phyloP scores from a whole-genome alignment of 64 coral and sea anemone species.

The Actinia equina region DNA sequence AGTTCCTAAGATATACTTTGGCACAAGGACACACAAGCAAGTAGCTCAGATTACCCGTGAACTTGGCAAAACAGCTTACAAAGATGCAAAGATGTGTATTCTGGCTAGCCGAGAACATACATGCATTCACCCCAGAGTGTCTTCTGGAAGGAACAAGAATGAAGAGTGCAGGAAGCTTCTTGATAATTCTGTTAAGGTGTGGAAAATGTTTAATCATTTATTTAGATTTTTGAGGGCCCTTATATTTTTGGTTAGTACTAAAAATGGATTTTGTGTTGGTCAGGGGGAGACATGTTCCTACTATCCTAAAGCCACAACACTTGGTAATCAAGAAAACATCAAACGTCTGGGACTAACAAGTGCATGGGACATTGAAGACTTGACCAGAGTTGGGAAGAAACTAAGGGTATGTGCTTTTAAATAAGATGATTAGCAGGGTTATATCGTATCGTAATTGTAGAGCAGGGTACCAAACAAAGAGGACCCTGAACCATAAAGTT shows the following conservation, averaged over 20 bases:
- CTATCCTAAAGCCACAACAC: slow-evolving; percentile 42
- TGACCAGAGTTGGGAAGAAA: slow-evolving; percentile 73
- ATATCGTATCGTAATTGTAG: too few species aligned
- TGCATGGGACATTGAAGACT: slow-evolving; percentile 94
- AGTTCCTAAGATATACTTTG: slow-evolving; percentile 94
- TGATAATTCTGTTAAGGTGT: slow-evolving; percentile 54
- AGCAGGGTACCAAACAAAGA: too few species aligned
- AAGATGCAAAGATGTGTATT: slow-evolving; percentile 78
- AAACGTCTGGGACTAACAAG: slow-evolving; percentile 57
- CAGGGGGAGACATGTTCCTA: slow-evolving; percentile 67
- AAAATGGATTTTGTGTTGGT: neutral
- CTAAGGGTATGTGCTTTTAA: slow-evolving; percentile 29
- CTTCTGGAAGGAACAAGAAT: slow-evolving; percentile 80
- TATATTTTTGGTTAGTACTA: too few species aligned
- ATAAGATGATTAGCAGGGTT: neutral
- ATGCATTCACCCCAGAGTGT: slow-evolving; percentile 82
- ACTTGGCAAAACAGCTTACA: slow-evolving; percentile 85
- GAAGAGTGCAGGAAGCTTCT: slow-evolving; percentile 81
- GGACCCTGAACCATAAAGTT: too few species aligned
- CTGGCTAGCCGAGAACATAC: slow-evolving; percentile 85
- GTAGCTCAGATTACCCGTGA: slow-evolving; percentile 92
- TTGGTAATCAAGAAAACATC: slow-evolving; percentile 50
- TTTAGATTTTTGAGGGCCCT: too few species aligned
- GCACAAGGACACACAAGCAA: slow-evolving; percentile 97
- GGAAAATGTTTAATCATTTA: too few species aligned